Evolutionary conservation across 2,888 invertebrate species (phyloP).

Genomic region (Xestia xanthographa): DNA sequence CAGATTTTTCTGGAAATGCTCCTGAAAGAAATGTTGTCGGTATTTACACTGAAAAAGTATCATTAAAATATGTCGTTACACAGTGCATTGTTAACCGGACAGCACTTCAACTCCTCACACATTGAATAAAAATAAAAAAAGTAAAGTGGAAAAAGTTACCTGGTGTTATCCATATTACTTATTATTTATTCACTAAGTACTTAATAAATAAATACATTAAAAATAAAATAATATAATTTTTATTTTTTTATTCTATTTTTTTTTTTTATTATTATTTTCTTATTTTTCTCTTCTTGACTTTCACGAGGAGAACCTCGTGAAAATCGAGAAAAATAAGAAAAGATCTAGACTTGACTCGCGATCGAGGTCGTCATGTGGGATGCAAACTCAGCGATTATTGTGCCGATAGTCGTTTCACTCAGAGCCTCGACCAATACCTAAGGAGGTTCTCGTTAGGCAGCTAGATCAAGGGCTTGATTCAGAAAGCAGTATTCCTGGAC

Average conservation of each 20-base stretch:
- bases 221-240: too few species aligned
- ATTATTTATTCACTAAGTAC: not conserved
- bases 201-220: too few species aligned
- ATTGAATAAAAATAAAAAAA: not conserved
- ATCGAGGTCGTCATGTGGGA: too few species aligned
- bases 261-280: too few species aligned
- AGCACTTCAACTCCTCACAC: conserved; percentile 4
- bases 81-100: not conserved
- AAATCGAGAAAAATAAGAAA: too few species aligned
- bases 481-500: not conserved
- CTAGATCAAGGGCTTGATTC: not conserved
- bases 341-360: too few species aligned
- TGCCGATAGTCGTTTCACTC: too few species aligned
- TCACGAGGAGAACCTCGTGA: too few species aligned
- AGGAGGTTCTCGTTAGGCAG: not conserved
- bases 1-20: not conserved
- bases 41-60: conserved; percentile 20
- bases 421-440: not conserved
- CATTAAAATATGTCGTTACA: conserved; percentile 22
- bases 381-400: too few species aligned
- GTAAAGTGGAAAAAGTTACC: not conserved
- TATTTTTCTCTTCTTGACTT: too few species aligned
- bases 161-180: not conserved
- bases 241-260: too few species aligned
- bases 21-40: not conserved